Evolutionary conservation across 2,888 invertebrate genomes (phyloP).

Genomic region (Cyrtodaria siliqua): DNA sequence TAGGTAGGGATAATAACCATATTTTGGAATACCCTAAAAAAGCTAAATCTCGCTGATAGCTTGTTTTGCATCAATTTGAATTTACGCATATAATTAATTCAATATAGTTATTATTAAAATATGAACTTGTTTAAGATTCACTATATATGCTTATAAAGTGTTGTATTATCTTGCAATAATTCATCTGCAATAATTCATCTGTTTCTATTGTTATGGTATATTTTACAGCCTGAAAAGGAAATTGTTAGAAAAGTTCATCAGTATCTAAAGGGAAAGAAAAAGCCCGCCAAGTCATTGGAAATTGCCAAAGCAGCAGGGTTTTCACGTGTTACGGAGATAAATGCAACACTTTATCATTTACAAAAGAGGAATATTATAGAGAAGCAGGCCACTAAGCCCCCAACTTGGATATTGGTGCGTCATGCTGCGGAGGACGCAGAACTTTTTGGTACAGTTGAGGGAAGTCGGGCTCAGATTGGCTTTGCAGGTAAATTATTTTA

Average conservation of each 20-base stretch:
- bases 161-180: no score
- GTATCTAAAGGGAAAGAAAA: conserved; percentile 22
- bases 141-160: no score
- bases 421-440: neutral
- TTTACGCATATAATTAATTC: no score
- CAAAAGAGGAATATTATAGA: conserved; percentile 50
- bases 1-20: no score
- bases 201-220: neutral
- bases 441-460: neutral
- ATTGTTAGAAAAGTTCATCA: conserved; percentile 21
- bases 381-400: conserved; percentile 51
- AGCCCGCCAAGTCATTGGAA: conserved; percentile 60
- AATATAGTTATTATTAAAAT: no score
- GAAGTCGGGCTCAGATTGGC: neutral
- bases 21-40: no score
- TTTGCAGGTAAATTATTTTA: no score
- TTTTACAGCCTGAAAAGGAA: conserved; percentile 9
- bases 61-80: no score
- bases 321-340: conserved; percentile 69
- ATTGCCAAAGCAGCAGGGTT: conserved; percentile 77
- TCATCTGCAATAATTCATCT: no score
- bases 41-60: no score
- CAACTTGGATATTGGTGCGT: conserved; percentile 50
- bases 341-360: conserved; percentile 77
- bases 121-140: no score